A percentile compares a stretch with the other conserved stretches of the same genome.
phyloP scores from a whole-genome alignment of 2,888 invertebrate genomes.

The Leucophenga maculata region DNA sequence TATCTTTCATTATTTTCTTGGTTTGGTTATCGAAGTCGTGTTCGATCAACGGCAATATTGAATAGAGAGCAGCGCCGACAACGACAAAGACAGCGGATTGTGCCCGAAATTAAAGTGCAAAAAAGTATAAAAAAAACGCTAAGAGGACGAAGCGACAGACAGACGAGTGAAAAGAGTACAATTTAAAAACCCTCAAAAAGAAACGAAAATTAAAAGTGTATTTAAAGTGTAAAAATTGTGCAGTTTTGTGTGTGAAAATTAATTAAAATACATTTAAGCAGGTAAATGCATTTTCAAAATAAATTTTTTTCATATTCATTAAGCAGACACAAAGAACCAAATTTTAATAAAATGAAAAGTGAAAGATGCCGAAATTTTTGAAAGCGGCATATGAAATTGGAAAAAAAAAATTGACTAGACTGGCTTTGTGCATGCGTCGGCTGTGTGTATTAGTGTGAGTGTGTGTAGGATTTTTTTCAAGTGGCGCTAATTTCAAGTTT shows the following conservation, averaged over 20 bases:
- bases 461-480: conserved; percentile 3
- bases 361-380: conserved; percentile 10
- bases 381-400: neutral
- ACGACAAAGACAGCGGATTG: neutral
- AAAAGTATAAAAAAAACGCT: neutral
- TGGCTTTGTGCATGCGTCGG: neutral
- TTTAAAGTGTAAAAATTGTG: conserved; percentile 18
- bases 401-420: neutral
- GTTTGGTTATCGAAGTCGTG: too few species aligned
- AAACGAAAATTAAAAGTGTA: too few species aligned
- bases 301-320: neutral
- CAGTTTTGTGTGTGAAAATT: conserved; percentile 14
- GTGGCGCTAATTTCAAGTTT: conserved; percentile 7
- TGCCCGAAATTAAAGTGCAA: conserved; percentile 17
- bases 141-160: neutral
- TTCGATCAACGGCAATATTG: too few species aligned
- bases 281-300: conserved; percentile 14
- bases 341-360: neutral
- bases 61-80: too few species aligned
- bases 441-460: neutral
- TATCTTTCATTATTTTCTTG: too few species aligned
- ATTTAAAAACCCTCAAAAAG: neutral
- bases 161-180: neutral
- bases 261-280: conserved; percentile 3
- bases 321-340: neutral